Evolutionary conservation across 2,797 vertebrate genomes (phyloP).

Genomic region (Enteromius viviparus): DNA sequence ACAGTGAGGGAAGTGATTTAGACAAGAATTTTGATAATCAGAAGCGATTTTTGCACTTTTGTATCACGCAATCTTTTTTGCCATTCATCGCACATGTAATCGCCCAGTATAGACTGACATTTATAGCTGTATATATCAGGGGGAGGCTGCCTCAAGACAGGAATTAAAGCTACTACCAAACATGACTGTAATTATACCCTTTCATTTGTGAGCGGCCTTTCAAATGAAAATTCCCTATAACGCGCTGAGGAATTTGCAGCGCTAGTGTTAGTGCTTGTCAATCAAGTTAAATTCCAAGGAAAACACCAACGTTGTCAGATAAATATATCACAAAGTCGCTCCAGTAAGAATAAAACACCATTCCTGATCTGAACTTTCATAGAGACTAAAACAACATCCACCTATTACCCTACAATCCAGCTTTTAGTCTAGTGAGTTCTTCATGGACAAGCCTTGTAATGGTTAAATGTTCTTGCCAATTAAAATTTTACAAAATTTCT

Average conservation of each 20-base stretch:
- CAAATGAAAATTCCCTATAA: constrained; percentile 43
- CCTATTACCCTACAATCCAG: background rate
- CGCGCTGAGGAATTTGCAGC: constrained; percentile 38
- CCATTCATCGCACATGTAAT: background rate
- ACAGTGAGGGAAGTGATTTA: background rate
- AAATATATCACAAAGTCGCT: constrained; percentile 35
- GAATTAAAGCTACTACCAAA: constrained; percentile 30
- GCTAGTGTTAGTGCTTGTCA: constrained; percentile 35
- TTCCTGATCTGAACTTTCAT: background rate
- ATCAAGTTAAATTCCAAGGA: constrained; percentile 33
- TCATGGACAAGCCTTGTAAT: background rate
- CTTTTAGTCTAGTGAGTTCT: background rate
- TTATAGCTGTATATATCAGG: constrained; percentile 13
- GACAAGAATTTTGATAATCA: background rate
- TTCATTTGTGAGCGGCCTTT: constrained; percentile 33
- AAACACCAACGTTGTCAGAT: constrained; percentile 48
- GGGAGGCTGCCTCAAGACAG: constrained; percentile 10
- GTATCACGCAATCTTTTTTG: background rate
- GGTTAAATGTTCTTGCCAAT: background rate
- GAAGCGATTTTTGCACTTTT: constrained; percentile 1
- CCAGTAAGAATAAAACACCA: background rate
- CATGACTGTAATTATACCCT: constrained; percentile 44
- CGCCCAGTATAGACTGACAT: constrained; percentile 26
- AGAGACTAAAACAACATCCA: constrained; percentile 1
- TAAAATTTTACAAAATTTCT: too few species aligned